Conservation (phyloP, 37 sponge, comb jelly and placozoan genomes). For the Lycopodina hypogea region DNA sequence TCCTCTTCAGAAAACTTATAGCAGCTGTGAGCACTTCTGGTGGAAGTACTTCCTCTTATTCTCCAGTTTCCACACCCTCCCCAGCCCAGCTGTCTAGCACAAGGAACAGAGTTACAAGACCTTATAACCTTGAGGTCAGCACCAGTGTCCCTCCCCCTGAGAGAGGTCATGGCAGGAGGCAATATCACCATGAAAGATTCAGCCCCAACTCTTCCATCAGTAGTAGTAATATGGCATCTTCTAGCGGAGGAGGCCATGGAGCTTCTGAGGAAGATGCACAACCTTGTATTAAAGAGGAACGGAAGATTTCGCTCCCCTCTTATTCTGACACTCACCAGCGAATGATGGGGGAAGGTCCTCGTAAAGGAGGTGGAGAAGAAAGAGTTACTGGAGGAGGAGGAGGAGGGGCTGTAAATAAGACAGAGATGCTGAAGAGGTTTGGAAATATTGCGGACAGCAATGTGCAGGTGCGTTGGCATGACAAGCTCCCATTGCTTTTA, state of each 20-base stretch:
- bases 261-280: background rate
- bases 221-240: too few relatives aligned
- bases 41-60: background rate
- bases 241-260: background rate
- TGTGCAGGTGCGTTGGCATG: background rate
- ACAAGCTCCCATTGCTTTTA: too few relatives aligned
- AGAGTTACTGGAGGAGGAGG: too few relatives aligned
- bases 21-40: background rate
- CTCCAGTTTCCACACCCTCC: background rate
- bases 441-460: background rate
- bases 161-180: too few relatives aligned
- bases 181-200: too few relatives aligned
- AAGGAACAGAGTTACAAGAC: too few relatives aligned
- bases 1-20: background rate
- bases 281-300: background rate
- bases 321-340: conserved; percentile 1
- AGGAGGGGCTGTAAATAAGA: background rate
- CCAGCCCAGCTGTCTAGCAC: background rate
- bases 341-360: too few relatives aligned
- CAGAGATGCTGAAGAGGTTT: conserved; percentile 6
- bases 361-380: background rate
- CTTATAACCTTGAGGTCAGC: too few relatives aligned
- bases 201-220: too few relatives aligned
- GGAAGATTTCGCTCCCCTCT: background rate
- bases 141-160: too few relatives aligned